Base-by-base conservation (phyloP, 2,888 invertebrate genomes). In the Miltochrista miniata region DNA sequence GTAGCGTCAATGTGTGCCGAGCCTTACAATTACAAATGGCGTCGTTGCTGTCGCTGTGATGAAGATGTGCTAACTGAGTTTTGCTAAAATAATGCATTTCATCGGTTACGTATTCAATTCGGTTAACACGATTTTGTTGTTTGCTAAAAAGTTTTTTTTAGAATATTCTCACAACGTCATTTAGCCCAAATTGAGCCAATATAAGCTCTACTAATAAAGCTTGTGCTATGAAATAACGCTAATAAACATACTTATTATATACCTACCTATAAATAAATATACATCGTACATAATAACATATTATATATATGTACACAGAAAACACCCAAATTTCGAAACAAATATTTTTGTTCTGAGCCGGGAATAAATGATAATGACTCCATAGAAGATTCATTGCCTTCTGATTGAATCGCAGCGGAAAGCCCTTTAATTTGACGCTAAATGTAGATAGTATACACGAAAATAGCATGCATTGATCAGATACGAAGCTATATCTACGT, bases 31-130 rank as follows among this genome's bases (percentile, higher is more conserved):
- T 81, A 78, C 71, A 78, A 79, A 83, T 79, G 79, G 82, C 81
- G 81, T 77, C 75, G 76, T 70, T 69, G 78, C 72, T 70, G 68
- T 44, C 72, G 66, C 68, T 64, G 44, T 72, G 68, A 67, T 64
- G 73, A 75, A 76, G 76, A 76, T 79, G 79, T 74, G 72, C 75
- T 73, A 83, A 81, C 2, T 79, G 77, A 72, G 77, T 74, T 79
- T 81, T 74, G 68, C 72, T 63, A 71, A 68, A 67, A 46, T 53
- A 5, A 18, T 38, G 38, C 50, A 41, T 5, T 24, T 24, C 5
- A 24, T 24, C 18, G 5, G 18, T 5, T 24, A 24, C 18, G 18
- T 24, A 24, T 24, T 24, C 18, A 5, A 4, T 24, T 24, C 5
- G 18, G 18, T 24, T 24, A 24, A 4, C 5, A 24, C 33, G 33